Base-by-base conservation (phyloP, 2,888 invertebrate species). In the Gryllus longicercus region DNA sequence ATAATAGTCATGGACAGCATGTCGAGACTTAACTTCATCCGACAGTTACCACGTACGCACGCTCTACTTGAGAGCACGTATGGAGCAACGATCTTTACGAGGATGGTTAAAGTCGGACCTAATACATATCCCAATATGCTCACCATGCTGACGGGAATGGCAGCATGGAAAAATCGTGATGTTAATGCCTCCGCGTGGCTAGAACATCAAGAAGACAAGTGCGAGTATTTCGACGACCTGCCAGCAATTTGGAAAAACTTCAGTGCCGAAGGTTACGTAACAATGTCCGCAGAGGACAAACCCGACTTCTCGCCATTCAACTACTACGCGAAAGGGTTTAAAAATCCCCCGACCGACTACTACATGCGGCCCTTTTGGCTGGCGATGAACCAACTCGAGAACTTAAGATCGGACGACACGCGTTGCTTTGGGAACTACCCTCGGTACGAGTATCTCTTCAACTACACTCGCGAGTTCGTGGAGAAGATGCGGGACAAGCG, bases 81-180 rank as follows among this genome's bases (percentile, higher is more conserved):
- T 38, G 83, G 83, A 0, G 87, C 85, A 1, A 83, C 85, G 21
- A 86, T 86, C 75, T 82, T 87, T 81, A 80, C 84, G 8, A 87
- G 87, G 0, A 83, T 84, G 79, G 89, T 86, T 81, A 90, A 79
- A 51, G 79, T 79, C 16, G 86, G 87, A 2, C 89, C 89, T 83
- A 90, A 89, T 83, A 89, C 89, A 0, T 89, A 87, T 83, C 88
- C 89, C 2, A 90, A 89, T 83, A 85, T 89, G 51, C 85, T 88
- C 51, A 87, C 88, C 0, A 83, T 88, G 81, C 84, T 82, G 21
- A 85, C 86, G 4, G 88, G 88, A 5, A 79, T 83, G 51, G 82
- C 82, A 2, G 82, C 83, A 10, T 63, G 63, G 63, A 2, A 63
- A 2, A 25, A 25, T 25, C 4, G 2, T 25, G 25, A 25, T 2